Base-by-base conservation (phyloP, 1,140 invertebrate species). In the Brachionus sp. region DNA sequence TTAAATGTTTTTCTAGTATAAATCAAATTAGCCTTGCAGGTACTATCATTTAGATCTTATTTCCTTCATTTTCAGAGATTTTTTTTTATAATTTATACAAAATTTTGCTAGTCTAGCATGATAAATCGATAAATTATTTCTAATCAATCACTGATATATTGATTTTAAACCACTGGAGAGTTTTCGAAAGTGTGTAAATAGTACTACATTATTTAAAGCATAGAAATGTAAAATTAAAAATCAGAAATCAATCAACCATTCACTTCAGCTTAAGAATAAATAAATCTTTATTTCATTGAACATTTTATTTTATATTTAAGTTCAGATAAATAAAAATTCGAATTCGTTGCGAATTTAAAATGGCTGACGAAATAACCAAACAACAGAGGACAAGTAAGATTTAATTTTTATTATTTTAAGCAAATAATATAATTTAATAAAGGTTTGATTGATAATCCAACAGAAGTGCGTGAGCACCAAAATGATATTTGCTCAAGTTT, bases 401-500 rank as follows among this genome's bases (percentile, higher is more conserved):
- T 29, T n/a, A 13, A 6, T 68, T 13, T 13, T 29, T 68, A 13
- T 37, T 73, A 9, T 64, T 33, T 64, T 64, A 10, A 23, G 23
- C 13, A 25, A 29, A 23, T 64, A 9, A 23, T 10, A 64, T 23
- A 57, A 19, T 57, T 25, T 9, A 57, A 57, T 57, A n/a, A 70
- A 70, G 66, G 66, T 70, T 39, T 70, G 37, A 37, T 70, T 39
- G 66, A 70, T 19, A 33, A 66, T 66, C n/a, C 12, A 16, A 12
- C 66, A 70, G 35, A 37, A 23, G n/a, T 19, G 0, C 9, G 39
- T 4, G 66, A 70, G 39, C 12, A 70, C 37, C 33, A 70, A 19
- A 70, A 39, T 70, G 75, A 78, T 62, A 25, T 80, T 80, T 80
- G 77, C 39, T 57, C 77, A 23, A 2, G 3, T 35, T 73, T 83